A percentile compares a stretch with the other conserved stretches of the same genome.
phyloP scores from a whole-genome alignment of 1,140 invertebrate genomes.

The Liolophura sinensis region DNA sequence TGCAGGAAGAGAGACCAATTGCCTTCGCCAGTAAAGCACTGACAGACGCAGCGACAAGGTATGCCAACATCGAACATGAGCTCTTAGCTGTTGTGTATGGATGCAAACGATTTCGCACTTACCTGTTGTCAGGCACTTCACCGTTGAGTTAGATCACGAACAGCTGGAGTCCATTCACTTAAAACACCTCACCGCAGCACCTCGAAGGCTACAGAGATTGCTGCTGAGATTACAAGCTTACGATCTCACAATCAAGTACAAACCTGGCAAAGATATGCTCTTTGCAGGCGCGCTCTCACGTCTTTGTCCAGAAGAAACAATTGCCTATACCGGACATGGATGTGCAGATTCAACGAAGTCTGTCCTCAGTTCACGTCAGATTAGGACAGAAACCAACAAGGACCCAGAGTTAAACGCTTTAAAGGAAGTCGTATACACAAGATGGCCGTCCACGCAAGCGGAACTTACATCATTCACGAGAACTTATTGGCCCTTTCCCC shows the following conservation, averaged over 20 bases:
- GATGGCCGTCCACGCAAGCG: not conserved
- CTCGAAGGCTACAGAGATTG: not conserved
- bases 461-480: not conserved
- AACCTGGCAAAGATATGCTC: constrained; percentile 1
- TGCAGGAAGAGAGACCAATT: not conserved
- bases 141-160: constrained; percentile 2
- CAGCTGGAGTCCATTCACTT: not conserved
- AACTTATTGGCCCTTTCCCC: not conserved
- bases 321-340: not conserved
- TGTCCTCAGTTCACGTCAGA: not conserved
- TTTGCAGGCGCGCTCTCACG: constrained; percentile 1
- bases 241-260: constrained; percentile 2
- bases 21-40: not conserved
- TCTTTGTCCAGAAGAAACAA: not conserved
- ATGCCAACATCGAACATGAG: not conserved
- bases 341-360: not conserved
- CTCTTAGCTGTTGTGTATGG: not conserved
- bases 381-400: not conserved
- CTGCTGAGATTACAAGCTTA: no score
- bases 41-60: not conserved
- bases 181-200: not conserved
- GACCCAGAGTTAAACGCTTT: not conserved
- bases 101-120: not conserved
- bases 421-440: not conserved
- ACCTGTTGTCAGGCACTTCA: not conserved